Evolutionary conservation across 2,113 vertebrate genomes (phyloP), one percentile per base, ranked within the genome.

Genomic region (Malaclemys terrapin): DNA sequence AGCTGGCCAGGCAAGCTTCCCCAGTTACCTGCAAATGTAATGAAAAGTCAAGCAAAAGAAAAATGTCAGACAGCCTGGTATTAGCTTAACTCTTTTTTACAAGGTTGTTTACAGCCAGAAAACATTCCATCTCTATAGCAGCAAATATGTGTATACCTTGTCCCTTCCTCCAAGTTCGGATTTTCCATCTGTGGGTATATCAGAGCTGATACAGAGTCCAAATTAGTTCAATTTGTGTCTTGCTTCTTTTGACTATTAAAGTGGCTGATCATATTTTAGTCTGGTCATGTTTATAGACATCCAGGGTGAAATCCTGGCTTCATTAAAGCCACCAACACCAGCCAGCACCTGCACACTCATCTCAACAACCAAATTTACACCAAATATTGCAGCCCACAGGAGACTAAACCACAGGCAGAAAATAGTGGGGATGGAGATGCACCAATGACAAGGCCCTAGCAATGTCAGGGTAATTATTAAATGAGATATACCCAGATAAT

Each of bases 21-120:
- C 9, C 54, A 57, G 54, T 78, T 93, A 87, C 84, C 11, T 57
- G n/a, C 80, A 95, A 50, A 59, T 83, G 56, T 42, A 82, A 91
- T 57, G 72, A 87, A 87, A 96, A 89, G 31, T 83, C 10, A 8
- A 90, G 47, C 38, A 81, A 80, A 81, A 76, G 49, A 78, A 24
- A 84, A 78, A 29, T 31, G 72, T 88, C 54, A 88, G 35, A 80
- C 83, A 89, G 45, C 16, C 27, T 22, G 50, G 6, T 91, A 57
- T 95, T 94, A 87, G 22, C 27, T 87, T 90, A 83, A 50, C 89
- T 94, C 56, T 38, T 35, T 57, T 93, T 85, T 80, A 76, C 59
- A 84, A 59, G 69, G 59, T 81, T 87, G 14, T 89, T 95, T 54
- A 84, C 89, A 88, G 17, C 14, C 9, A 86, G 91, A 72, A 88